Evolutionary conservation across 2,113 vertebrate genomes (phyloP), one percentile per base, ranked within the genome.

Genomic region (Bujurquina vittata): DNA sequence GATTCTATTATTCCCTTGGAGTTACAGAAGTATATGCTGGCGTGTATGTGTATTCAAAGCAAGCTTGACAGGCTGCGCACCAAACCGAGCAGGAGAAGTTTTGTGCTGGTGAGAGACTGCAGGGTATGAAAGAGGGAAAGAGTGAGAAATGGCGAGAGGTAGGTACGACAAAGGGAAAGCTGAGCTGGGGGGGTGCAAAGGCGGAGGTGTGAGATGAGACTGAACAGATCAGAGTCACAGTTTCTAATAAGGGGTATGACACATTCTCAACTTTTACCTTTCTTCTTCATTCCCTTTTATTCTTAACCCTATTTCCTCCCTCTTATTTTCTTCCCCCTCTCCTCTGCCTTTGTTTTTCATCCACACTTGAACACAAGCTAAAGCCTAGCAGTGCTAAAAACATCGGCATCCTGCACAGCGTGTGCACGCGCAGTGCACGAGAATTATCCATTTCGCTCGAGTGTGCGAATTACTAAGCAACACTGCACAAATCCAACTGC

Each of bases 1-100:
- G 86, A 90, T 91, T 91, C 90, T 81, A 93, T 94, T 94, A 91
- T 94, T 93, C 92, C 89, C 83, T 84, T 57, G 79, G 90, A 89
- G 91, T 89, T 85, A 84, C 80, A 80, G 57, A 65, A 84, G 82
- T 82, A 67, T 87, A 81, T 69, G 84, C 61, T 67, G 31, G 63
- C 65, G 81, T 74, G 78, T 67, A 79, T 63, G 80, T 78, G 67
- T 33, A 85, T 84, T 88, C 79, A 91, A 93, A 91, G 86, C 57
- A 74, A 89, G 80, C 80, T 85, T 79, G 86, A 87, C 85, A 83
- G 89, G 75, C 88, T 90, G 63, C 89, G 81, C 89, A 87, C 88
- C 77, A 80, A 88, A 84, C 84, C 56, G 82, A 91, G 86, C 86
- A 89, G 77, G 80, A 91, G 80, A 87, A 86, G 80, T 90, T 87